Evolutionary conservation across 2,797 vertebrate genomes (phyloP), one percentile per base, ranked within the genome.

Genomic region (Liparis tanakae): DNA sequence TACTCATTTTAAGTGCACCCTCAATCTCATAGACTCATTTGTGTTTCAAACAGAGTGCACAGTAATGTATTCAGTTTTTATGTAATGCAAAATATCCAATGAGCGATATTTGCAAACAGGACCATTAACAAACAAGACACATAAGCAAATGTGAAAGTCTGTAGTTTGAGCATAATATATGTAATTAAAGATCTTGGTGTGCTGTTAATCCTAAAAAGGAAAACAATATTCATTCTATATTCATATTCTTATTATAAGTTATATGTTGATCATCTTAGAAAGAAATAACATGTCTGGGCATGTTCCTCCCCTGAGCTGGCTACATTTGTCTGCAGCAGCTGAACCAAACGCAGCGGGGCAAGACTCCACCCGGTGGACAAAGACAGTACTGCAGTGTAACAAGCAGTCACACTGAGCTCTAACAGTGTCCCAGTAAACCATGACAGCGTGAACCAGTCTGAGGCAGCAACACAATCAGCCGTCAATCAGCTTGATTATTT

Each of bases 121-220:
- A 33, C 6, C 15, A 67, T 67, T 50, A 80, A 76, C 44, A 82
- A 59, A 72, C 33, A 72, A 64, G 58, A 73, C 56, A 69, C 84
- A 85, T 70, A 73, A 67, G 44, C 39, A 69, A 48, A 54, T 60
- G 3, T 20, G 59, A 39, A 75, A 58, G 13, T 36, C 51, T 81
- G 61, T 54, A 65, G 53, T 75, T 67, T 81, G 15, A 70, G 58
- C n/a, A 70, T 39, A 61, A 67, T 56, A 80, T 33, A 79, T 67
- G 10, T 66, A 78, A 83, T 77, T 66, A 77, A 73, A 77, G 60
- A 58, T 67, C 58, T 65, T 43, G 37, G 48, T 58, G 14, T 69
- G 67, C 43, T 59, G 85, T 88, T 79, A 78, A 82, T 87, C 43
- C 82, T 67, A 78, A 36, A 61, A 81, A 20, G 12, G 25, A 66